Evolutionary conservation across 2,888 invertebrate species (phyloP).

Genomic region (Morinoia aosen): DNA sequence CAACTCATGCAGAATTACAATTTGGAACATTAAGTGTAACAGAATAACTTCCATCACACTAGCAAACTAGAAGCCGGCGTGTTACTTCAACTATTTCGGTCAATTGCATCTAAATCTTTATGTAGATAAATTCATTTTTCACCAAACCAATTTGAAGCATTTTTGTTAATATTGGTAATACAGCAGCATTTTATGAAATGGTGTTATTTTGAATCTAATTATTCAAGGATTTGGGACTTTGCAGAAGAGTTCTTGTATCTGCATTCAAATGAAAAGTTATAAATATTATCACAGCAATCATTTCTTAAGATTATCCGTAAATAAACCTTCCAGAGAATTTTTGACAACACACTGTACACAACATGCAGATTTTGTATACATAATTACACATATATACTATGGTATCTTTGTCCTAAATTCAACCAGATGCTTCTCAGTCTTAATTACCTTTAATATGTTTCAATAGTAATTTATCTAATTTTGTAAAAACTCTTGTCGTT

Average conservation of each 20-base stretch:
- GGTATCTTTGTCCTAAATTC: not conserved
- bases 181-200: not conserved
- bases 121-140: no score
- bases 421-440: not conserved
- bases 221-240: not conserved
- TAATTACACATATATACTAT: not conserved
- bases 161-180: not conserved
- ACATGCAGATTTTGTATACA: not conserved
- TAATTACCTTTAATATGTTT: no score
- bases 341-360: not conserved
- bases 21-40: no score
- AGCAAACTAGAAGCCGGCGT: no score
- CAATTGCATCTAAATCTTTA: no score
- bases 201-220: not conserved
- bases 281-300: slow-evolving; percentile 7
- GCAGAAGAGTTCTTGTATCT: not conserved
- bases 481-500: not conserved
- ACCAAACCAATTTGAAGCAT: no score
- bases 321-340: not conserved
- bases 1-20: no score
- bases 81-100: no score
- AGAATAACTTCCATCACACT: no score
- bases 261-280: not conserved
- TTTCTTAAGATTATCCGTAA: not conserved
- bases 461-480: no score